phyloP scores from a whole-genome alignment of 2,113 vertebrate genomes.

The Galbula dea region DNA sequence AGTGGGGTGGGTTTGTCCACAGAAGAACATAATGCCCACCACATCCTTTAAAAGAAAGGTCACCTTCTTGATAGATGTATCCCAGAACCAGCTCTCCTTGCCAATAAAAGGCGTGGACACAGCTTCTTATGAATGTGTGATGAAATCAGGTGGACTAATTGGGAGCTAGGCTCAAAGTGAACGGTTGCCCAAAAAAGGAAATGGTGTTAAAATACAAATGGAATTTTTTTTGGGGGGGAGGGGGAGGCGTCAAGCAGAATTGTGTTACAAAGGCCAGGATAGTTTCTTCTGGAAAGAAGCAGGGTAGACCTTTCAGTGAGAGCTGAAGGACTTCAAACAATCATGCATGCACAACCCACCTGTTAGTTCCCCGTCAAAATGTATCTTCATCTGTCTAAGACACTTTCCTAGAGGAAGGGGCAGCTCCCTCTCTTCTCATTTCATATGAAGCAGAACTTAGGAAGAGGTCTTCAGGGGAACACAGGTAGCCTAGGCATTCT shows the following conservation, averaged over 20 bases:
- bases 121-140: not conserved
- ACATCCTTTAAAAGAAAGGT: not conserved
- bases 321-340: not conserved
- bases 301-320: not conserved
- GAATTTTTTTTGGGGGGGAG: not conserved
- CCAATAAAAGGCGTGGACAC: not conserved
- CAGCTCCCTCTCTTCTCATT: not conserved
- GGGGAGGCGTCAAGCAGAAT: not conserved
- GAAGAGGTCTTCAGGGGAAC: not conserved
- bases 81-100: not conserved
- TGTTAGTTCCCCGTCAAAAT: not conserved
- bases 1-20: not conserved
- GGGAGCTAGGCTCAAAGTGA: not conserved
- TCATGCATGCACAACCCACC: not conserved
- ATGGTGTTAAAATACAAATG: not conserved
- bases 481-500: not conserved
- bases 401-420: not conserved
- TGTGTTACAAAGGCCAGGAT: not conserved
- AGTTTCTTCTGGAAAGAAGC: not conserved
- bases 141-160: not conserved
- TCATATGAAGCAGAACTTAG: not conserved
- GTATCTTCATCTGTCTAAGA: not conserved
- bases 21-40: not conserved
- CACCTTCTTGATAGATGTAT: not conserved
- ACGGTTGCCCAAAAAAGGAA: not conserved